Conservation (phyloP, 2,888 invertebrate species). For the Rhamnusium bicolor region DNA sequence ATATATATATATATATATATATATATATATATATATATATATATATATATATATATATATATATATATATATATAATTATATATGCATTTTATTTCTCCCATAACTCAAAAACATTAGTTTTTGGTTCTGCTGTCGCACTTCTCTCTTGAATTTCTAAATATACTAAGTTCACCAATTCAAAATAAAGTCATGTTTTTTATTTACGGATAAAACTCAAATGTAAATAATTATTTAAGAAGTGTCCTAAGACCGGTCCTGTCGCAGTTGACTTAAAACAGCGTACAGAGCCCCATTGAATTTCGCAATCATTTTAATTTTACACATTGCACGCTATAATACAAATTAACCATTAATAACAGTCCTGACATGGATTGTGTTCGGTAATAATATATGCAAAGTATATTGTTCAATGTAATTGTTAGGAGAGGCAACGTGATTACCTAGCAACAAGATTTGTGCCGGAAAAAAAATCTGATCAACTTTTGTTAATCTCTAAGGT, state of each 20-base stretch:
- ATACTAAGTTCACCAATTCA: too few species aligned
- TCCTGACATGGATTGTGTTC: slow-evolving; percentile 41
- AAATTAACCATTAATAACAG: slow-evolving; percentile 51
- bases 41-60: too few species aligned
- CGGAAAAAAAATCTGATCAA: slow-evolving; percentile 16
- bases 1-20: too few species aligned
- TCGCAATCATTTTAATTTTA: slow-evolving; percentile 52
- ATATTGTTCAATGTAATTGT: slow-evolving; percentile 34
- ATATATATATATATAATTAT: too few species aligned
- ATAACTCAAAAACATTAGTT: too few species aligned
- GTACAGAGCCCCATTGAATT: slow-evolving; percentile 17
- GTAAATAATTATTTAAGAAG: not conserved
- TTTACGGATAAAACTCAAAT: not conserved
- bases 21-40: too few species aligned
- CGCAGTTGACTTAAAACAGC: not conserved
- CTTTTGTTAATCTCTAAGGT: slow-evolving; percentile 34
- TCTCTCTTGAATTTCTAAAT: too few species aligned
- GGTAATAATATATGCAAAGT: slow-evolving; percentile 41
- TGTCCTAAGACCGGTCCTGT: slow-evolving; percentile 6
- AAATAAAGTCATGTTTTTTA: too few species aligned
- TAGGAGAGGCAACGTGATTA: slow-evolving; percentile 28
- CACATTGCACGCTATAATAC: slow-evolving; percentile 49
- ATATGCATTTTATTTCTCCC: too few species aligned
- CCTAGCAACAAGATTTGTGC: slow-evolving; percentile 30
- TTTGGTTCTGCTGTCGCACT: too few species aligned